Evolutionary conservation across 1,140 invertebrate species (phyloP).

Genomic region (Pygmarrhopalites habei): DNA sequence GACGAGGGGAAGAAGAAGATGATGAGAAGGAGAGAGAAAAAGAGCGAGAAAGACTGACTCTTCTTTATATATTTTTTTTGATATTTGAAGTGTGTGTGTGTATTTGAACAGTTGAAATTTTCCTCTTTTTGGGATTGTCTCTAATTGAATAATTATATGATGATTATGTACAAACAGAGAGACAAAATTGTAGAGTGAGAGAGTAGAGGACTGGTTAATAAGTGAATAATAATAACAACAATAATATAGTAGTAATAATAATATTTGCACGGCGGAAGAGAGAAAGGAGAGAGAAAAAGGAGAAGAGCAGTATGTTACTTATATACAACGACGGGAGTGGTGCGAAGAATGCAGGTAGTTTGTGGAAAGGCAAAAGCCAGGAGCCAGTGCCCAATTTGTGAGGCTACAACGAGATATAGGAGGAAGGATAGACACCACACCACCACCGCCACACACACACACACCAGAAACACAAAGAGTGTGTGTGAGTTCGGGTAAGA

Average conservation of each 20-base stretch:
- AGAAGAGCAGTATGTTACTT: neutral
- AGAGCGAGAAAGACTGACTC: too few species aligned
- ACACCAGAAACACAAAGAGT: too few species aligned
- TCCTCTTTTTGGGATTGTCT: neutral
- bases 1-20: neutral
- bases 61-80: too few species aligned
- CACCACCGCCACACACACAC: too few species aligned
- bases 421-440: too few species aligned
- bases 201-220: too few species aligned
- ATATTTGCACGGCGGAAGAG: neutral
- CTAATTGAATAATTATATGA: neutral
- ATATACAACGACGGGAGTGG: neutral
- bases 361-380: constrained; percentile 8
- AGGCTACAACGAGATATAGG: too few species aligned
- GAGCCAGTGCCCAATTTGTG: constrained; percentile 11
- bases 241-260: too few species aligned
- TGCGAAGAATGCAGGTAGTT: neutral
- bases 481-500: neutral
- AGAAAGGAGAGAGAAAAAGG: neutral
- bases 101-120: neutral
- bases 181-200: neutral
- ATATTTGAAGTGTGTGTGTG: too few species aligned
- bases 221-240: too few species aligned
- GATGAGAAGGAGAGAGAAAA: neutral
- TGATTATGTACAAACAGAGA: neutral